A percentile compares a stretch with the other conserved stretches of the same genome.
Evolutionary conservation across 2,797 vertebrate genomes (phyloP).

Genomic region (Meriones psammophilus): DNA sequence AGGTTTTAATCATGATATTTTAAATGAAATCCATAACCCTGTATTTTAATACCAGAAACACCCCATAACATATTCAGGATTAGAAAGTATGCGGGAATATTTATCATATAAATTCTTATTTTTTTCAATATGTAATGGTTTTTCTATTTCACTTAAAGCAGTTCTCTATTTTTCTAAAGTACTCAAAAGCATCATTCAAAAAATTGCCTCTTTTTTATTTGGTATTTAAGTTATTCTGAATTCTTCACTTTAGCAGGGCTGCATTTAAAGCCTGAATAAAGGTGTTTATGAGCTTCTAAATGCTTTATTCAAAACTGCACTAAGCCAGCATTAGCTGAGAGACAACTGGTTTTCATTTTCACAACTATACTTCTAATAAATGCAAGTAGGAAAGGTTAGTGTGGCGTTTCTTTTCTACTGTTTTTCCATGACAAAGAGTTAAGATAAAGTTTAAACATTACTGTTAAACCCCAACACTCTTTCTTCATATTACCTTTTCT

Average conservation of each 20-base stretch:
- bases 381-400: neutral
- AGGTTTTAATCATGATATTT: slow-evolving; percentile 35
- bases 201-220: slow-evolving; percentile 46
- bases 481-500: neutral
- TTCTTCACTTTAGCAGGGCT: slow-evolving; percentile 27
- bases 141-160: slow-evolving; percentile 22
- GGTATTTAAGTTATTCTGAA: slow-evolving; percentile 37
- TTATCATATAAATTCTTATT: slow-evolving; percentile 29
- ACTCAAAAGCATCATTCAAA: slow-evolving; percentile 32
- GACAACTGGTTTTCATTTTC: slow-evolving; percentile 29
- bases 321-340: slow-evolving; percentile 29
- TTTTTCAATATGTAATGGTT: slow-evolving; percentile 22
- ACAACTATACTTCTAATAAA: neutral
- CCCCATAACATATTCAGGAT: neutral
- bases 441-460: slow-evolving; percentile 42
- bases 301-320: slow-evolving; percentile 16
- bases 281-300: neutral
- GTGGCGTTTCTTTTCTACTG: neutral
- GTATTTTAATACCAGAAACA: slow-evolving; percentile 34
- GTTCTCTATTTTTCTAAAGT: slow-evolving; percentile 14
- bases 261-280: neutral
- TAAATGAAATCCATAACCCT: neutral
- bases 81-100: slow-evolving; percentile 4
- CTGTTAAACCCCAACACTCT: neutral
- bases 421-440: slow-evolving; percentile 15